Percentiles rank a stretch among this genome's conserved stretches.
phyloP scores from a whole-genome alignment of 2,888 invertebrate species.

The Callimorpha dominula region DNA sequence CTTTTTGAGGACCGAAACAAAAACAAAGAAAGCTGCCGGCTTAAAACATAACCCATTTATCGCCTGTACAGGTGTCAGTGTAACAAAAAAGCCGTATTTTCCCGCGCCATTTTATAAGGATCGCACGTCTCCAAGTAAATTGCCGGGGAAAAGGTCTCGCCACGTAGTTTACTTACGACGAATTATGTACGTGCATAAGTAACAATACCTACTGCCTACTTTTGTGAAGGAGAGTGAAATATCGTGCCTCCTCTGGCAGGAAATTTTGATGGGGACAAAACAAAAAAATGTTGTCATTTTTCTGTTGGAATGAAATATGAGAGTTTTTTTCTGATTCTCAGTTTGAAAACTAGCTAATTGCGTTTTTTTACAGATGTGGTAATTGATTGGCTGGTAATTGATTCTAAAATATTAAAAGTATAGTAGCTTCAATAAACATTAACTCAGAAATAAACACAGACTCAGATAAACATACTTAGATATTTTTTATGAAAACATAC shows the following conservation, averaged over 20 bases:
- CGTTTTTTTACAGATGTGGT: background rate
- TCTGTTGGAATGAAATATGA: background rate
- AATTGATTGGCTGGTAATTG: too few species aligned
- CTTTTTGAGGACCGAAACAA: slow-evolving; percentile 8
- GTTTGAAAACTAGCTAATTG: background rate
- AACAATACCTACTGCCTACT: slow-evolving; percentile 28
- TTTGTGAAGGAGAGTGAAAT: slow-evolving; percentile 29
- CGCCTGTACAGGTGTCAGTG: slow-evolving; percentile 41
- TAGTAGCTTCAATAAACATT: too few species aligned
- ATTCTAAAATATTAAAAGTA: too few species aligned
- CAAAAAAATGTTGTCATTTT: slow-evolving; percentile 1
- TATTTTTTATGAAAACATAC: too few species aligned
- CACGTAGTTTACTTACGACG: slow-evolving; percentile 55
- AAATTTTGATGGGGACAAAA: slow-evolving; percentile 11
- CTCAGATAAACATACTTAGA: too few species aligned
- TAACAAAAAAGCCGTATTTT: slow-evolving; percentile 51
- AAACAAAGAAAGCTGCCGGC: slow-evolving; percentile 27
- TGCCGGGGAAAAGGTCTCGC: slow-evolving; percentile 58
- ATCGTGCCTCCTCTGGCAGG: slow-evolving; percentile 18
- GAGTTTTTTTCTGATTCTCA: background rate
- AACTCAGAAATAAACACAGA: too few species aligned
- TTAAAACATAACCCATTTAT: slow-evolving; percentile 39
- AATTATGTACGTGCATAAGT: slow-evolving; percentile 51
- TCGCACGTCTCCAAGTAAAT: slow-evolving; percentile 59
- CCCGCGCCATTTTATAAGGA: slow-evolving; percentile 50